Conservation (phyloP, 2,888 invertebrate genomes). For the Diadegma fenestrale region DNA sequence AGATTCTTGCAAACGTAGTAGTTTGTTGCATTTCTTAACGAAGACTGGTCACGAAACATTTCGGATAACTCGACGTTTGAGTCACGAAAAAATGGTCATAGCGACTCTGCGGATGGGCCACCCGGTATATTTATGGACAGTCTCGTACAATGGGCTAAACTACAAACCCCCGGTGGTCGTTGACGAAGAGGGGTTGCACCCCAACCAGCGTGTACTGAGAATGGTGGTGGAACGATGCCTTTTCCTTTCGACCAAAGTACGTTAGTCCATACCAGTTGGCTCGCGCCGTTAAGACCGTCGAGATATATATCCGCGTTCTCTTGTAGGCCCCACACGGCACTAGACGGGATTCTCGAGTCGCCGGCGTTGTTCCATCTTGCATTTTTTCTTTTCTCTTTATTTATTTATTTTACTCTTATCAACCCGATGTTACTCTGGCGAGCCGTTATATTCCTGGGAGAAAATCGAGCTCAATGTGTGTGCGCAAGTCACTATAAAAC, state of each 20-base stretch:
- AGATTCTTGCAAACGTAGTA: background rate
- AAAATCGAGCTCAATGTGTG: conserved; percentile 35
- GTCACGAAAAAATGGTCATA: background rate
- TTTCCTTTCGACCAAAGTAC: conserved; percentile 73
- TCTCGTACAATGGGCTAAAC: conserved; percentile 72
- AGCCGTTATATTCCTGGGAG: conserved; percentile 33
- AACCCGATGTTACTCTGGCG: background rate
- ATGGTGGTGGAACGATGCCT: conserved; percentile 67
- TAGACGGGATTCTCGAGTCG: conserved; percentile 61
- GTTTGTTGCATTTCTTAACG: background rate
- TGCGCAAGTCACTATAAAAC: conserved; percentile 24
- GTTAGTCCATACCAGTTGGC: conserved; percentile 75
- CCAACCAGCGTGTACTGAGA: conserved; percentile 59
- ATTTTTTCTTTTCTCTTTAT: conserved; percentile 28
- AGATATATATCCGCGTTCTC: conserved; percentile 36
- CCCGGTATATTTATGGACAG: background rate
- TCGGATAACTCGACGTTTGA: background rate
- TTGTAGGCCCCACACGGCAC: conserved; percentile 26
- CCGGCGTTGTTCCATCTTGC: conserved; percentile 9
- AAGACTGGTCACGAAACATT: background rate
- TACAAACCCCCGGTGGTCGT: conserved; percentile 70
- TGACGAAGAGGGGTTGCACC: conserved; percentile 68
- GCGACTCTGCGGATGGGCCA: background rate
- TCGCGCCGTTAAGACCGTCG: conserved; percentile 66
- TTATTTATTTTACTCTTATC: background rate